Conservation (phyloP, 2,113 vertebrate species). For the Cairina moschata region DNA sequence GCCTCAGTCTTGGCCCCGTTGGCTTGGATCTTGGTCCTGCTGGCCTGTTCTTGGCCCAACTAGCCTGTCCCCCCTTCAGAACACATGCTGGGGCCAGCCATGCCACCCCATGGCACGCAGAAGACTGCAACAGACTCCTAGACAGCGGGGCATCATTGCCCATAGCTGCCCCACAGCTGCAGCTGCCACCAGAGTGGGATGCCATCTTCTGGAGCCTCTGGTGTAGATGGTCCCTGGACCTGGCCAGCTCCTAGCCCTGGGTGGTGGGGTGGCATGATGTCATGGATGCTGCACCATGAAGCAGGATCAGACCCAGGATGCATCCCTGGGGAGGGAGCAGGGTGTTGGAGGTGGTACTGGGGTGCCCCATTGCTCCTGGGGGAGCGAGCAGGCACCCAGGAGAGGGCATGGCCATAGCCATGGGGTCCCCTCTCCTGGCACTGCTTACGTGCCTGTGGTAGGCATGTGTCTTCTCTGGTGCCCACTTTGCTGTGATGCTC, state of each 20-base stretch:
- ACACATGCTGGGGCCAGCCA: rapidly evolving
- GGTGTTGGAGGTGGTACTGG: background rate
- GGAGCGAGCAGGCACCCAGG: background rate
- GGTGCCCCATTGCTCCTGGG: background rate
- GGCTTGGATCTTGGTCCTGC: background rate
- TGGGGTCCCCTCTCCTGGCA: background rate
- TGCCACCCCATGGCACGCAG: background rate
- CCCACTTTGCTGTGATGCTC: background rate
- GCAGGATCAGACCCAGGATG: background rate
- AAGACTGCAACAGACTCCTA: background rate
- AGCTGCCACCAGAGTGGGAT: background rate
- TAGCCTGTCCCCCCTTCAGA: background rate
- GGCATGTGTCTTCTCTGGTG: background rate
- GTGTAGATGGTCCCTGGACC: background rate
- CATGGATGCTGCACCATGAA: background rate
- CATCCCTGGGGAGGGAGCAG: background rate
- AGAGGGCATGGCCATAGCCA: background rate
- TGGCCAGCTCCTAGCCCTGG: background rate
- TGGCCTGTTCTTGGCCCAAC: background rate
- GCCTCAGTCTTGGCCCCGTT: rapidly evolving
- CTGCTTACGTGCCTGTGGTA: rapidly evolving
- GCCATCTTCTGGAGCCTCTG: background rate
- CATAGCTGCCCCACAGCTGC: background rate
- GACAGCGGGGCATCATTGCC: rapidly evolving
- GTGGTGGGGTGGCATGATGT: background rate